Percentiles rank a stretch among this genome's conserved stretches.
phyloP scores from a whole-genome alignment of 1,140 invertebrate species.

The Hylaeus volcanicus region DNA sequence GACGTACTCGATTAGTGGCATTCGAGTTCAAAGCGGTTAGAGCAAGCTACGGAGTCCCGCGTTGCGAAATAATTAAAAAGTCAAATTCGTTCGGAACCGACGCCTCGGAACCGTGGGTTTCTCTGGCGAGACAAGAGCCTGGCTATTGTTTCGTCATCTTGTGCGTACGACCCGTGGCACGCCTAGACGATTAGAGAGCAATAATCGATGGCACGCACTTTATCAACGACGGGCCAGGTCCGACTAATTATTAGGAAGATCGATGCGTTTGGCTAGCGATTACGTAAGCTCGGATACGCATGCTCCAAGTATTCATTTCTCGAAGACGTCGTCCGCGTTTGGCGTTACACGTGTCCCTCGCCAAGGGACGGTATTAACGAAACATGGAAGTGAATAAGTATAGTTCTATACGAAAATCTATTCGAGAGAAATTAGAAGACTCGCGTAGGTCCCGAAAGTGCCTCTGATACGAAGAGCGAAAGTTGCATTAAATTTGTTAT shows the following conservation, averaged over 20 bases:
- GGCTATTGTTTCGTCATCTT: conserved; percentile 53
- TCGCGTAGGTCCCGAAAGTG: no score
- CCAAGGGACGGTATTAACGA: background rate
- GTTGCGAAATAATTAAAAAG: conserved; percentile 38
- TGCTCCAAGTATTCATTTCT: conserved; percentile 17
- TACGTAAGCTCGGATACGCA: conserved; percentile 41
- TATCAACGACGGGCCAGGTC: conserved; percentile 50
- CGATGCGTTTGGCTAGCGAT: conserved; percentile 48
- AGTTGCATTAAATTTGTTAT: no score
- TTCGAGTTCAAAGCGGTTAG: conserved; percentile 18
- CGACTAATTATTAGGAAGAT: conserved; percentile 61
- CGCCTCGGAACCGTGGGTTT: background rate
- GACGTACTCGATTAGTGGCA: conserved; percentile 21
- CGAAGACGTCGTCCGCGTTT: background rate
- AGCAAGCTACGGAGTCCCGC: background rate
- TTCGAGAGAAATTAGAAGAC: conserved; percentile 3
- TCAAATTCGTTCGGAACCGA: conserved; percentile 39
- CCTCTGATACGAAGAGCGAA: no score
- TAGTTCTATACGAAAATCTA: background rate
- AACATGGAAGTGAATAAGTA: background rate
- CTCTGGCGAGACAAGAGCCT: background rate
- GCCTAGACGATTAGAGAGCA: conserved; percentile 44
- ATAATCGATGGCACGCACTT: conserved; percentile 60
- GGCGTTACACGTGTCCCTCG: background rate
- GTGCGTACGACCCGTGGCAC: conserved; percentile 16